Base-by-base conservation (phyloP, 2,113 vertebrate species). In the Psilopogon haemacephalus region DNA sequence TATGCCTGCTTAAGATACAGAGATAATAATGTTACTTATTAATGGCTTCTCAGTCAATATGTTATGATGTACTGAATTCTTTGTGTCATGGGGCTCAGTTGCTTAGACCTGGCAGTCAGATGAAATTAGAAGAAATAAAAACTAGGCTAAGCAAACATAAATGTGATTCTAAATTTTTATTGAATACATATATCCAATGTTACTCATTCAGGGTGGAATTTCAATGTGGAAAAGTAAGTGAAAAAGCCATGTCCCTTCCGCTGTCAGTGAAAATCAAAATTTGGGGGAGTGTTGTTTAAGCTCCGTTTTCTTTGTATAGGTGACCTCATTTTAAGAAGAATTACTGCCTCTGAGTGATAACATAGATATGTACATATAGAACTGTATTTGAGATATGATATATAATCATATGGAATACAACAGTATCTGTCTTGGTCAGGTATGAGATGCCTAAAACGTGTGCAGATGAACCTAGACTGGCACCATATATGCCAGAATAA, bases 61-160 rank as follows among this genome's bases (percentile, higher is more conserved):
- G 19, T 72, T 90, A 72, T 58, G 73, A 88, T 83, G 20, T 59
- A 78, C 60, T 90, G 69, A 62, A 90, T 78, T 94, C 6, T 60
- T 77, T 84, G 27, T 65, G 69, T 84, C 38, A 84, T 37, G 44
- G 42, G 58, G 40, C 38, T 90, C 84, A 88, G 24, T 18, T 84
- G 63, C 70, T 78, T 84, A 88, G 67, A 94, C 86, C 32, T 88
- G 42, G 12, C 24, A 90, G 76, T 68, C 75, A 78, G 56, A 75
- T 58, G n/a, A 84, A 90, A 96, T 88, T 37, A 12, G 9, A 85
- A 93, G 33, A 92, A 90, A 85, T 46, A 75, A 94, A 96, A 84
- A 59, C 7, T 37, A 55, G 73, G 58, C 56, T 92, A 94, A 77
- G 70, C 54, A 89, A 77, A 78, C 28, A 84, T 71, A 86, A 91